Evolutionary conservation across 2,113 vertebrate species (phyloP), one percentile per base, ranked within the genome.

Genomic region (Eolophus roseicapilla): DNA sequence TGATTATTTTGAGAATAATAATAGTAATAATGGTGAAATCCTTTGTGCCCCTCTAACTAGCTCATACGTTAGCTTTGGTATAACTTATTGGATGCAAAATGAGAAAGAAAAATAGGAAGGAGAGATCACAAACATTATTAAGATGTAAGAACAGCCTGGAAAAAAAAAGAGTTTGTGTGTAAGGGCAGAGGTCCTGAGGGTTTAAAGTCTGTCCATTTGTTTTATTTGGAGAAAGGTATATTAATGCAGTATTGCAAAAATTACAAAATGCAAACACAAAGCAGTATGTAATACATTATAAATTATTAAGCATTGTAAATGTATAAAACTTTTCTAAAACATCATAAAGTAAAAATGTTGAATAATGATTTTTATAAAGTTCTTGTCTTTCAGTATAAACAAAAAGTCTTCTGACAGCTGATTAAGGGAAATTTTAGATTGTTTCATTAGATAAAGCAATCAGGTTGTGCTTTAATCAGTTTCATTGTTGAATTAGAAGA

Each of bases 401-500:
- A 31, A 33, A 75, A 68, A 43, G 29, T 18, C 46, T 83, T 74
- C 46, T 83, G 37, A 37, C 55, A 39, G 86, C 53, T 67, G 69
- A 64, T 87, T 60, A 82, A 67, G 44, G 13, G 86, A 77, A 92
- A 91, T 64, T 76, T 80, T 71, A 91, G 52, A 52, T 53, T 80
- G 11, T 92, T 89, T 74, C 41, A 11, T 82, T 85, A 80, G 70
- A 82, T 93, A 89, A 92, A 94, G 74, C 31, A 74, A 59, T 88
- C 85, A 79, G 64, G 29, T 93, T 94, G n/a, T 52, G 53, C 50
- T 97, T 92, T 87, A 90, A 89, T 94, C 79, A 92, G 16, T 79
- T 92, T 86, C 28, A 69, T 81, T 95, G 94, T 86, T 94, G 82
- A 94, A 95, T 92, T 95, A 86, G 74, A 89, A 95, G 82, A 94